Conservation (phyloP, 2,888 invertebrate genomes). For the Cephus pygmeus region DNA sequence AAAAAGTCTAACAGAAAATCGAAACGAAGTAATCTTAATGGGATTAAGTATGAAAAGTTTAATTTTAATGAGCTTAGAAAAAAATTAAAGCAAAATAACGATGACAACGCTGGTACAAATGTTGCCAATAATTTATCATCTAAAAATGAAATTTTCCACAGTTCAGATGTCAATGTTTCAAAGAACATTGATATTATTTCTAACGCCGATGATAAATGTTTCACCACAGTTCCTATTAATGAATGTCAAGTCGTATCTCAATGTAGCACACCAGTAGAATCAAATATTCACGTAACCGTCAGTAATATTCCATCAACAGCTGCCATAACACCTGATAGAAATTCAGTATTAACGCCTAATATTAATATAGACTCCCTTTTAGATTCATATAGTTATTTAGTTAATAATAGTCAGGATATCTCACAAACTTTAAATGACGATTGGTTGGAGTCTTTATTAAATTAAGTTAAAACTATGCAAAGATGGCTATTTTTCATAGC, state of each 20-base stretch:
- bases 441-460: slow-evolving; percentile 29
- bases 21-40: slow-evolving; percentile 16
- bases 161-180: background rate
- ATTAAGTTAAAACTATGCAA: background rate
- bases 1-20: background rate
- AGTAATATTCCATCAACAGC: background rate
- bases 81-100: slow-evolving; percentile 15
- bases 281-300: background rate
- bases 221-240: background rate
- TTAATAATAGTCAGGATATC: slow-evolving; percentile 10
- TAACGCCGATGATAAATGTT: too few species aligned
- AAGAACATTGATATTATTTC: background rate
- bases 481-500: too few species aligned
- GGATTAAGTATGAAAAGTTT: slow-evolving; percentile 34
- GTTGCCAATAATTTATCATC: background rate
- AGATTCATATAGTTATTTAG: slow-evolving; percentile 21
- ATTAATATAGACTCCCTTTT: slow-evolving; percentile 26
- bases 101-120: background rate
- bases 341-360: slow-evolving; percentile 16
- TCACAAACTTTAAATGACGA: slow-evolving; percentile 28
- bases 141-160: background rate
- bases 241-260: background rate
- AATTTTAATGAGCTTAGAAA: slow-evolving; percentile 29
- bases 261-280: background rate
- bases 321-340: slow-evolving; percentile 5